phyloP scores from a whole-genome alignment of 2,888 invertebrate genomes.

The Drosophila multiciliata region DNA sequence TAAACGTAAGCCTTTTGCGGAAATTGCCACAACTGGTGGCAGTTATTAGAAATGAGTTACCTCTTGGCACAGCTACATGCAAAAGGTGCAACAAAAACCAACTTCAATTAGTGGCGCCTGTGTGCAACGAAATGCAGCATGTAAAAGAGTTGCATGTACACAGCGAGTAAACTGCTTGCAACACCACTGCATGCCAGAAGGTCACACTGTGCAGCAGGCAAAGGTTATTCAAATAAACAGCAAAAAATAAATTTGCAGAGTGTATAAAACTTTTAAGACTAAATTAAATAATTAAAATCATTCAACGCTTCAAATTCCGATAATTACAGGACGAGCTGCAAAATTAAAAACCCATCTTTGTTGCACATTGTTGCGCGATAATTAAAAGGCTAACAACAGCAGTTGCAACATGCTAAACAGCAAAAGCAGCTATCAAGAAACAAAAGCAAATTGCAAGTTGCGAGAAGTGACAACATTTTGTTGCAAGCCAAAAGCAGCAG shows the following conservation, averaged over 20 bases:
- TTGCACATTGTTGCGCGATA: constrained; percentile 23
- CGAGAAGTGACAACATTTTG: constrained; percentile 17
- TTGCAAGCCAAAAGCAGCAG: background rate
- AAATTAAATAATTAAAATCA: background rate
- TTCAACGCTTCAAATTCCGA: background rate
- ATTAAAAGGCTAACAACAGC: constrained; percentile 36
- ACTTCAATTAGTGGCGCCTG: constrained; percentile 61
- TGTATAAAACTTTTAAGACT: background rate
- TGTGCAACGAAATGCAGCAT: constrained; percentile 22
- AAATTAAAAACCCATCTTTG: background rate
- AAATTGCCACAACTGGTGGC: constrained; percentile 62
- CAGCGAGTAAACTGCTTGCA: constrained; percentile 16
- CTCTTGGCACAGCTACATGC: constrained; percentile 4
- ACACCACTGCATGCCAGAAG: constrained; percentile 14
- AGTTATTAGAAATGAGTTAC: constrained; percentile 43
- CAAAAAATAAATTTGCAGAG: too few species aligned
- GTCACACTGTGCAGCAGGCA: constrained; percentile 36
- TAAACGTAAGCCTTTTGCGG: constrained; percentile 39
- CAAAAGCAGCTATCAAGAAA: constrained; percentile 12
- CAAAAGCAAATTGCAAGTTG: constrained; percentile 13
- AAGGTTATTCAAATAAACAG: background rate
- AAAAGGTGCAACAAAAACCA: constrained; percentile 25
- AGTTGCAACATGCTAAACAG: constrained; percentile 12
- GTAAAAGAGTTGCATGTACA: constrained; percentile 39
- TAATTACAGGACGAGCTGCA: background rate